Evolutionary conservation across 2,888 invertebrate species (phyloP).

Genomic region (Neocrepidodera transversa): DNA sequence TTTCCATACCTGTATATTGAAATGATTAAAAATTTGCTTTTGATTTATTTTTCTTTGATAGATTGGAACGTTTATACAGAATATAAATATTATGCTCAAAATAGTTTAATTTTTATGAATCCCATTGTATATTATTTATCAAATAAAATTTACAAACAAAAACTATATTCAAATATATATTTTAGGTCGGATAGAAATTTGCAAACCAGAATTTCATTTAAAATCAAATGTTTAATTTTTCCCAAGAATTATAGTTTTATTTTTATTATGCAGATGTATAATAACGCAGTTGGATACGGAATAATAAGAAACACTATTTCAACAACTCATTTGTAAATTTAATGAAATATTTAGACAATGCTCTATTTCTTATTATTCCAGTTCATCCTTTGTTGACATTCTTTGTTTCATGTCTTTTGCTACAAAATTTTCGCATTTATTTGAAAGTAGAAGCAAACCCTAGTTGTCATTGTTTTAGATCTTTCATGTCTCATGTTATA

Average conservation of each 20-base stretch:
- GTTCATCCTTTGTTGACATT: constrained; percentile 5
- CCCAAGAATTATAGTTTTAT: neutral
- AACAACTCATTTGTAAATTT: constrained; percentile 3
- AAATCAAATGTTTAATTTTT: neutral
- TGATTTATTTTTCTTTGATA: no score
- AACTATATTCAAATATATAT: no score
- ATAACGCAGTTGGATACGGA: neutral
- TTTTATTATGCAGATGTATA: neutral
- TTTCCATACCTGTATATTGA: no score
- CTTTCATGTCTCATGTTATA: constrained; percentile 21
- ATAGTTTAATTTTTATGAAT: no score
- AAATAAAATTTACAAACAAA: no score
- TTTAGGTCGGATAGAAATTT: no score
- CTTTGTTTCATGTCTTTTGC: constrained; percentile 3
- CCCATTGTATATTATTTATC: no score
- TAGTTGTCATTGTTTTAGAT: constrained; percentile 20
- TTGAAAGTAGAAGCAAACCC: constrained; percentile 4
- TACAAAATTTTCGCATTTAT: constrained; percentile 7
- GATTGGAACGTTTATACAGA: no score
- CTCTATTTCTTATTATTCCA: neutral
- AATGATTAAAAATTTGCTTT: no score
- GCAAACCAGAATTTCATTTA: no score
- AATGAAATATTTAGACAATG: constrained; percentile 6
- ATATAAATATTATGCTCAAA: no score
- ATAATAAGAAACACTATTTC: neutral